Evolutionary conservation across 1,140 invertebrate species (phyloP).

Genomic region (Mactra quadrangularis): DNA sequence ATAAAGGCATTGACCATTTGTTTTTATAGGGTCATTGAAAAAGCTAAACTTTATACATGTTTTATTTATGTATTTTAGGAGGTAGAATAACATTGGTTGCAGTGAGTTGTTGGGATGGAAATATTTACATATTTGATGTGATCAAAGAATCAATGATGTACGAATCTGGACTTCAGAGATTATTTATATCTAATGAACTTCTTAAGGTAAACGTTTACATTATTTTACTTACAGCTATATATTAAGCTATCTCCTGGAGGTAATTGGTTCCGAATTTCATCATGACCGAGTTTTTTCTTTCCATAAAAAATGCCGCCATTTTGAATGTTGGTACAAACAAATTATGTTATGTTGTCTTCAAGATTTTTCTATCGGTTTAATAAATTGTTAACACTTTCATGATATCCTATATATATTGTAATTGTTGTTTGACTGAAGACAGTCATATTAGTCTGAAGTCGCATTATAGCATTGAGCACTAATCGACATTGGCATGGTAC

Average conservation of each 20-base stretch:
- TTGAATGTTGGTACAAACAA: background rate
- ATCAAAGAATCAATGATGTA: constrained; percentile 64
- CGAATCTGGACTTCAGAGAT: constrained; percentile 59
- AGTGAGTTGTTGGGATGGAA: constrained; percentile 62
- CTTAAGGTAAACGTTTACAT: constrained; percentile 62
- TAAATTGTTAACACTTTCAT: too few species aligned
- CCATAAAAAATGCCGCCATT: too few species aligned
- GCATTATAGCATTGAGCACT: too few species aligned
- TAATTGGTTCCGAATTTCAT: background rate
- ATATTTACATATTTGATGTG: constrained; percentile 67
- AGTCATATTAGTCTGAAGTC: too few species aligned
- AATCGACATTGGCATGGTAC: too few species aligned
- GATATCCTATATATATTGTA: too few species aligned
- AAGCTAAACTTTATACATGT: too few species aligned
- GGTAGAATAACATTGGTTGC: constrained; percentile 60
- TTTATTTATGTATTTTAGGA: too few species aligned
- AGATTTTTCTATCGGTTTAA: background rate
- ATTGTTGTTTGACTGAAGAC: too few species aligned
- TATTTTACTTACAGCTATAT: background rate
- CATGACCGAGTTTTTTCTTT: background rate
- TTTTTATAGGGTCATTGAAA: too few species aligned
- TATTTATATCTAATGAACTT: constrained; percentile 66
- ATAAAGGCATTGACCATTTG: too few species aligned
- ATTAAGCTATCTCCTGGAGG: background rate
- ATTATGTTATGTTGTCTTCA: background rate